Evolutionary conservation across 2,113 vertebrate species (phyloP).

Genomic region (Callipepla squamata): DNA sequence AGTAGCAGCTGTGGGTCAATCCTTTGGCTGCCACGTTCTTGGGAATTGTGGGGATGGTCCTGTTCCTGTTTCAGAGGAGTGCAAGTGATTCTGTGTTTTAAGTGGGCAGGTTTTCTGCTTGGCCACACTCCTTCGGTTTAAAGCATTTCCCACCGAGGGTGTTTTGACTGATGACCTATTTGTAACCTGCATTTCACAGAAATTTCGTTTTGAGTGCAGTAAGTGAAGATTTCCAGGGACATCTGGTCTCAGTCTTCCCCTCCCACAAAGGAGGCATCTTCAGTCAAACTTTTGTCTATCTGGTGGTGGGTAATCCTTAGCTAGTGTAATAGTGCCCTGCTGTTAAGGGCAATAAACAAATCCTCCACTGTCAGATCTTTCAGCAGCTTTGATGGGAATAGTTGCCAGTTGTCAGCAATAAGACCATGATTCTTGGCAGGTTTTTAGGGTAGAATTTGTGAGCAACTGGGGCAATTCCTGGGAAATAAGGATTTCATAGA

Average conservation of each 20-base stretch:
- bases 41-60: neutral
- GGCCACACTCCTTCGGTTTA: neutral
- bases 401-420: neutral
- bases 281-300: neutral
- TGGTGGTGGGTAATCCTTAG: neutral
- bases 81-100: neutral
- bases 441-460: neutral
- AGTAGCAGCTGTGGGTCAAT: neutral
- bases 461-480: neutral
- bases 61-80: neutral
- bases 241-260: neutral
- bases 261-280: neutral
- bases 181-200: neutral
- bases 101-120: neutral
- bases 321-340: neutral
- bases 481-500: neutral
- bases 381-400: neutral
- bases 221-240: neutral
- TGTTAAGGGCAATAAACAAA: constrained; percentile 1
- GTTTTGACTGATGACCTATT: neutral
- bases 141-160: neutral
- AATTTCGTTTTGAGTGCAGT: neutral
- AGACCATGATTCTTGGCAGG: neutral
- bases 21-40: neutral
- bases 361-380: neutral